Conservation (phyloP, 2,113 vertebrate species). For the Campylorhamphus procurvoides region DNA sequence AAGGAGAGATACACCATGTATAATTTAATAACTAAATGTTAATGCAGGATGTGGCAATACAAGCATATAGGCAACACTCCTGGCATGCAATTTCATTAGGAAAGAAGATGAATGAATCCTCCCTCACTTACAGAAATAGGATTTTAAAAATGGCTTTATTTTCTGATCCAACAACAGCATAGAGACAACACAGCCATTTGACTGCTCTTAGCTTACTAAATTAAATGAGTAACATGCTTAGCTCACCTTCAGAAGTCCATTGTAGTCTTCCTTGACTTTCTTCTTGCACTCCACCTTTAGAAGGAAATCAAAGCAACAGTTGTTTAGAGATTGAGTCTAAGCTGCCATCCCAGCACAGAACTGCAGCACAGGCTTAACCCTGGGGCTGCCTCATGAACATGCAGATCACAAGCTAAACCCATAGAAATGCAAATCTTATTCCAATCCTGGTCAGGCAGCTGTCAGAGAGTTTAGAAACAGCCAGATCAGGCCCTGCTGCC, state of each 20-base stretch:
- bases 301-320: background rate
- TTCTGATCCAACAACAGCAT: background rate
- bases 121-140: background rate
- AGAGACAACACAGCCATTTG: background rate
- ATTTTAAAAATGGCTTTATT: background rate
- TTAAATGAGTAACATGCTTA: background rate
- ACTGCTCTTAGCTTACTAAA: background rate
- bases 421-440: conserved; percentile 53
- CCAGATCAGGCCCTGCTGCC: background rate
- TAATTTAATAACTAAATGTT: background rate
- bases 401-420: conserved; percentile 31
- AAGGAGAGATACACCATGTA: rapidly evolving
- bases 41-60: background rate
- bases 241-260: conserved; percentile 36
- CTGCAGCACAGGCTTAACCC: background rate
- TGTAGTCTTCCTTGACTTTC: background rate
- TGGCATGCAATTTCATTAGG: rapidly evolving
- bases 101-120: background rate
- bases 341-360: background rate
- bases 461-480: background rate
- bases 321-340: background rate
- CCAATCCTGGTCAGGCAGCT: background rate
- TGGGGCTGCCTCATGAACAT: background rate
- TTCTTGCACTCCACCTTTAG: background rate
- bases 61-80: background rate